A percentile compares a stretch with the other conserved stretches of the same genome.
These are phyloP conservation scores for Zaprionus vittiger DNA, from an alignment of 1,140 invertebrate genomes.

Conservation along the genomic window DNA sequence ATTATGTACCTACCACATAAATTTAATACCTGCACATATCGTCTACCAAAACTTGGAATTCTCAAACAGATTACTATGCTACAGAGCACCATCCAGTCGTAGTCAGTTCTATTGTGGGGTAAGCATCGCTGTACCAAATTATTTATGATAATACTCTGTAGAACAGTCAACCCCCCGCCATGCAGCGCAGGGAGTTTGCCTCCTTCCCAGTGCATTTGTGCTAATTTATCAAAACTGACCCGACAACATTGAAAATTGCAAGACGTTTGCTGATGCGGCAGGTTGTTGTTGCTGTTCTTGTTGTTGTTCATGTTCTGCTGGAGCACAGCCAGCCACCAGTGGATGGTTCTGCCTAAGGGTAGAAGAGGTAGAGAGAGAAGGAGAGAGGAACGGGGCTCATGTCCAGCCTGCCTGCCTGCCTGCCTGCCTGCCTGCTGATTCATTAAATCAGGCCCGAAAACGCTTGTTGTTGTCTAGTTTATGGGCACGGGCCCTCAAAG, in stretches of 20 bases:
- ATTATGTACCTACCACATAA: too few relatives aligned
- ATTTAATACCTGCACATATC: background rate
- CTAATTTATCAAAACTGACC: conserved; percentile 78
- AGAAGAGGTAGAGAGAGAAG: background rate
- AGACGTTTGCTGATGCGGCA: conserved; percentile 80
- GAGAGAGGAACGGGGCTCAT: too few relatives aligned
- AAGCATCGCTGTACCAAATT: background rate
- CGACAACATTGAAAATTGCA: conserved; percentile 57
- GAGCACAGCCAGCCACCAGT: background rate
- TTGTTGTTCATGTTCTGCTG: background rate
- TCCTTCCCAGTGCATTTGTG: conserved; percentile 35
- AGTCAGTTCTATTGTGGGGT: background rate
- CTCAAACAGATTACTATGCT: background rate
- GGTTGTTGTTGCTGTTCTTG: conserved; percentile 42
- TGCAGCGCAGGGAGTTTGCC: background rate
- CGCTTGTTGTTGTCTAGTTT: conserved; percentile 79
- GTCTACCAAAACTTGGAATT: background rate
- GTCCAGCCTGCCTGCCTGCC: conserved; percentile 22
- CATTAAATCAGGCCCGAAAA: conserved; percentile 70
- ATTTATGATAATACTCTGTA: conserved; percentile 2
- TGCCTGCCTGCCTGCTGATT: conserved; percentile 59
- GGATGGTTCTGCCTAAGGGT: background rate
- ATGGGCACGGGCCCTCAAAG: conserved; percentile 75
- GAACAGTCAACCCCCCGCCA: background rate
- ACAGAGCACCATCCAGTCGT: background rate